These are phyloP conservation scores for Andrena hattorfiana DNA, from an alignment of 2,888 invertebrate species.

Conservation along the genomic window DNA sequence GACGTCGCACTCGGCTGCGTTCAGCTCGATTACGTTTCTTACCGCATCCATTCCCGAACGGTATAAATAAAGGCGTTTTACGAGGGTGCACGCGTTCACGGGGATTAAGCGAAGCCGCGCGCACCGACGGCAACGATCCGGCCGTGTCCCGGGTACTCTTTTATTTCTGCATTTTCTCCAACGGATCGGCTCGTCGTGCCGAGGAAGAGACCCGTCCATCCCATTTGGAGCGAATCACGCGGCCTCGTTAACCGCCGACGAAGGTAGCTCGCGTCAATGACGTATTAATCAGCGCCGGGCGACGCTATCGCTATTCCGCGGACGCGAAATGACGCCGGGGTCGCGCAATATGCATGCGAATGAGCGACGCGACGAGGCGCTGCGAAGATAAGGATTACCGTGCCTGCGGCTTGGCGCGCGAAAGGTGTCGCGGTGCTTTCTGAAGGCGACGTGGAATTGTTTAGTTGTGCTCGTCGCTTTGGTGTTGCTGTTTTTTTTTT, in stretches of 20 bases:
- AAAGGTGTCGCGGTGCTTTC: conserved; percentile 18
- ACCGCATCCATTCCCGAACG: conserved; percentile 1
- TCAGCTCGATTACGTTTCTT: conserved; percentile 52
- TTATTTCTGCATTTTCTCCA: conserved; percentile 10
- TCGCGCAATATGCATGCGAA: conserved; percentile 30
- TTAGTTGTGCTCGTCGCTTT: conserved; percentile 3
- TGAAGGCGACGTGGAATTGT: conserved; percentile 4
- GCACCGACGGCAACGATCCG: neutral
- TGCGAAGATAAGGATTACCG: conserved; percentile 47
- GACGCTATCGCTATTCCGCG: conserved; percentile 35
- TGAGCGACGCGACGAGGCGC: conserved; percentile 19
- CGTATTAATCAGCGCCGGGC: conserved; percentile 54
- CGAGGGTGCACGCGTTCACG: conserved; percentile 30
- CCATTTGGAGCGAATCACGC: conserved; percentile 51
- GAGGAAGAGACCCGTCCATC: conserved; percentile 17
- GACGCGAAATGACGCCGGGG: conserved; percentile 32
- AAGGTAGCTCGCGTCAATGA: conserved; percentile 30
- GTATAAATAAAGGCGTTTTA: conserved; percentile 22
- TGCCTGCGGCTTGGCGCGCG: conserved; percentile 15
- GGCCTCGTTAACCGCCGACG: conserved; percentile 49
- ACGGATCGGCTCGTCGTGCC: neutral
- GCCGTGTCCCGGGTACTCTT: neutral
- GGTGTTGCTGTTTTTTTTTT: no score
- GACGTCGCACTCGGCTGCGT: conserved; percentile 56
- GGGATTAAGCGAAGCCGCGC: neutral